Base-by-base conservation (phyloP, 2,888 invertebrate genomes). In the Lepidochrysops patricia region DNA sequence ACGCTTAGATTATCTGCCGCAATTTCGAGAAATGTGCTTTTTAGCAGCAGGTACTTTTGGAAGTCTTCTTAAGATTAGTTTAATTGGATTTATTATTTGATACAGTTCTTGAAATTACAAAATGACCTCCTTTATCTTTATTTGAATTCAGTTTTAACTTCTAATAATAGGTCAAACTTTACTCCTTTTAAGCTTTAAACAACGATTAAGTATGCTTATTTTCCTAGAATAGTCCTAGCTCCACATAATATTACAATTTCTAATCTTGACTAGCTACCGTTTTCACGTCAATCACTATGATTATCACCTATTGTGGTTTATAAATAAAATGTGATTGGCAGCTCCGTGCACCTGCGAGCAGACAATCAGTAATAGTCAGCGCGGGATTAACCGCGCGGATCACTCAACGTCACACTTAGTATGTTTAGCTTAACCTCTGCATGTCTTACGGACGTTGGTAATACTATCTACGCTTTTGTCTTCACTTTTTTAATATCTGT, bases 371-470 rank as follows among this genome's bases (percentile, higher is more conserved):
- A 54, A 7, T 19, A 29, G 54, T 54, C 54, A 29, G 29, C 19
- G 54, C 15, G 29, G 32, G 32, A 32, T 29, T 54, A 29, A 54
- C 32, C 19, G 12, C 12, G 19, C 2, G 54, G 27, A 29, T 54
- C 32, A 54, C 12, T 54, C 54, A 54, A 54, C 29, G 54, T 54
- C 32, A 19, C 54, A 32, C 32, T 32, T 32, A 54, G 13, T 19
- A 54, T 54, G 54, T 32, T 54, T 54, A 54, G 5, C 29, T 54
- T 54, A 54, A 54, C 54, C 54, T 54, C 15, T 29, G 12, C 27
- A 54, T 32, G 32, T 32, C 54, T 23, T 19, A 43, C 19, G 19
- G 23, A 43, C 43, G 9, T 19, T 43, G 23, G 43, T 43, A 23
- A 3, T 7, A 19, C 9, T 19, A 9, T 19, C 7, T 29, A 7